Evolutionary conservation across 1,140 invertebrate species (phyloP), one percentile per base, ranked within the genome.

Genomic region (Dendrolimus kikuchii): DNA sequence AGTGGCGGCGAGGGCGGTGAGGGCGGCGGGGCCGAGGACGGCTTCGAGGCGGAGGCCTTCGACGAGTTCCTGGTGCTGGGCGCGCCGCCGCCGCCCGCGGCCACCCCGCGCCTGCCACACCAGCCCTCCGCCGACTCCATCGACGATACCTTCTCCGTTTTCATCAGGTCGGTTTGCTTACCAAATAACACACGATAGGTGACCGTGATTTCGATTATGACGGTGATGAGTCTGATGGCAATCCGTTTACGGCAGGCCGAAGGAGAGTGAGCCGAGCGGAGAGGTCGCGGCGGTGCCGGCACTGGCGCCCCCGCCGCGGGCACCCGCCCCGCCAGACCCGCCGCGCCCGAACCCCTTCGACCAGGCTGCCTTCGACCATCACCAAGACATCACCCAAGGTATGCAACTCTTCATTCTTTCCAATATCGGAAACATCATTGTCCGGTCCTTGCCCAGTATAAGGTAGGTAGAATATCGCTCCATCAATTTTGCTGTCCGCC

Each of bases 31-130:
- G 8, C 62, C 80, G 2, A 23, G 1, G 86, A 84, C 40, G 93
- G 93, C 2, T 94, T 94, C 53, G 90, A 93, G 54, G 89, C 91
- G n/a, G 94, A 94, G 49, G 90, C 90, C 40, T 95, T 95, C 72
- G 96, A 98, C 74, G 90, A 93, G 4, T 97, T 97, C 85, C 81
- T 96, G 43, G 91, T 92, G 7, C 91, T 96, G 89, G 92, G 92
- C 53, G 93, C 93, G 42, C 94, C 93, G 46, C 93, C 89, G 0
- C 90, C 91, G 49, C 89, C 91, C 9, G 90, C 91, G 36, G 88
- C 88, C 51, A 89, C 88, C 10, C 90, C 88, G 42, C 86, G 77
- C 39, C 71, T 91, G 4, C 90, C 90, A n/a, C 89, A 91, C 69
- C 83, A 88, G 40, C 91, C 91, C 8, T 95, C 94, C 0, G 89